These are phyloP conservation scores for Muscicapa adusta DNA, from an alignment of 2,113 vertebrate species.

Conservation along the genomic window DNA sequence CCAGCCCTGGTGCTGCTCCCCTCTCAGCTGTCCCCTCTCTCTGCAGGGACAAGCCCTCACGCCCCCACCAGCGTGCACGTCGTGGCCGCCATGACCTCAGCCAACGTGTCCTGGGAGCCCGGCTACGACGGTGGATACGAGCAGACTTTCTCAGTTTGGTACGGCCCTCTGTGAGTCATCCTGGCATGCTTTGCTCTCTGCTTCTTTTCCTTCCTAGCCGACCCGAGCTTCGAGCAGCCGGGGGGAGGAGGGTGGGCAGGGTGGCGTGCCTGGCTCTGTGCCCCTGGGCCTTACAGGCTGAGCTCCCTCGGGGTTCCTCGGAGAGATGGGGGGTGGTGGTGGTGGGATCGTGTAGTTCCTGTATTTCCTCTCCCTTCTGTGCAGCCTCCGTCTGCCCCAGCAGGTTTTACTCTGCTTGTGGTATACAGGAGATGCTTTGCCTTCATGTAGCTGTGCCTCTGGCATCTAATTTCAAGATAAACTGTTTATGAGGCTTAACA, in stretches of 20 bases:
- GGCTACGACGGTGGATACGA: conserved; percentile 98
- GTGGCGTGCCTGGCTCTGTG: neutral
- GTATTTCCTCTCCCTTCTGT: neutral
- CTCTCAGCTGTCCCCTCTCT: neutral
- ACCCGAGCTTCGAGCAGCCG: neutral
- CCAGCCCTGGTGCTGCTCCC: neutral
- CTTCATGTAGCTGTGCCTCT: conserved; percentile 10
- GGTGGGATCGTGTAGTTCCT: neutral
- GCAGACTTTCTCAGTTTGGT: conserved; percentile 99
- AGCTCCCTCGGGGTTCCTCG: neutral
- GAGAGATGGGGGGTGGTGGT: neutral
- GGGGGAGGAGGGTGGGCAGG: neutral
- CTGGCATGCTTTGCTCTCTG: conserved; percentile 98
- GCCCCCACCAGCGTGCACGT: conserved; percentile 91
- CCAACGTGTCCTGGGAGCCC: conserved; percentile 97
- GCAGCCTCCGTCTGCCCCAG: neutral
- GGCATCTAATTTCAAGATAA: conserved; percentile 57
- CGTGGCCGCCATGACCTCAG: conserved; percentile 88
- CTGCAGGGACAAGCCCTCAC: conserved; percentile 94
- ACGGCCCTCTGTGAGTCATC: conserved; percentile 99
- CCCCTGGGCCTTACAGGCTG: neutral
- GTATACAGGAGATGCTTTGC: neutral
- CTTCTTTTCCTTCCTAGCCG: conserved; percentile 75
- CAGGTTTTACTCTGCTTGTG: neutral
- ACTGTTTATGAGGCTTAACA: conserved; percentile 44